Base-by-base conservation (phyloP, 2,888 invertebrate species). In the Helleia helle region DNA sequence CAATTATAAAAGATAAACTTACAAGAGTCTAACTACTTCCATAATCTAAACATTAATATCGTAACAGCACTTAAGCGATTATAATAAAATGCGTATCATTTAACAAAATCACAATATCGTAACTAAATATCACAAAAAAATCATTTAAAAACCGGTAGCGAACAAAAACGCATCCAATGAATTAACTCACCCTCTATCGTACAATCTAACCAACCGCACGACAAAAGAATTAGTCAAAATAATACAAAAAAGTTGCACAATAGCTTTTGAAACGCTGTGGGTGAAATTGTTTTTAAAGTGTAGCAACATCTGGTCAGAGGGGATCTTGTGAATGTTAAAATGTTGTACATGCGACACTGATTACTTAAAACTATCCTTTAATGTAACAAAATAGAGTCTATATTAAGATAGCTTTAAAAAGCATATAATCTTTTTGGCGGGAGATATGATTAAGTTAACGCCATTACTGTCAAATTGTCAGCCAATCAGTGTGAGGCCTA, bases 201-300 rank as follows among this genome's bases (percentile, higher is more conserved):
- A 66, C 64, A 65, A 71, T 67, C 72, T 72, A 80, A 81, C 81
- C 81, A 76, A 81, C 81, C 81, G 65, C 79, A 79, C 62, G 66
- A 75, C 76, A 77, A 83, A 79, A 65, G 80, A 80, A 81, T 79
- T 81, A 77, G 76, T 71, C 70, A 65, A 77, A 79, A 80, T 72
- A 74, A 65, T 71, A 74, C 68, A 72, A 75, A 71, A 68, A 64
- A 58, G 59, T 68, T 66, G 64, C 67, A 83, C 80, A 81, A 83
- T 81, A 64, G 69, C 72, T 65, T 72, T 68, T 58, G 58, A 63
- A 76, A 66, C 68, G 70, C 71, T 71, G 79, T 80, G 73, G 79
- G 79, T 71, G 79, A 83, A 81, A 75, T 80, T 81, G 81, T 80
- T 79, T 74, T 76, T 71, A 81, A 76, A 80, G 70, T 81, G 81